A percentile compares a stretch with the other conserved stretches of the same genome.
Conservation (phyloP, 2,113 vertebrate genomes). For the Dipodomys spectabilis region DNA sequence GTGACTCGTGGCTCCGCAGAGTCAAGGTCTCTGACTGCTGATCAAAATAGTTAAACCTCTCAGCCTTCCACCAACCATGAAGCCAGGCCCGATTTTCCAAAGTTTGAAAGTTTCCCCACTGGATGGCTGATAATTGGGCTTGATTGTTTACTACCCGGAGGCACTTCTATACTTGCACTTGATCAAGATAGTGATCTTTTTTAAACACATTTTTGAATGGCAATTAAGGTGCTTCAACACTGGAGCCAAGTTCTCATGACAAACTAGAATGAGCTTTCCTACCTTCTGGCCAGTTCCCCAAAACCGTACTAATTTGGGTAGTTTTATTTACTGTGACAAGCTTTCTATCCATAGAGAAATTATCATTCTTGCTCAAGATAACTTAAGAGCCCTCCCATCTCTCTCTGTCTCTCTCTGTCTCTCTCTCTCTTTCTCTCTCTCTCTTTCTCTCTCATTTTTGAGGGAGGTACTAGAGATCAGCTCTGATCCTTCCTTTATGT, state of each 20-base stretch:
- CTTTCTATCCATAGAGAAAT: not conserved
- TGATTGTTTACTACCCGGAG: slow-evolving; percentile 49
- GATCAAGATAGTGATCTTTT: not conserved
- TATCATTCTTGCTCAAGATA: not conserved
- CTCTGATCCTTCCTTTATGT: not conserved
- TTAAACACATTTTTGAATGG: slow-evolving; percentile 24
- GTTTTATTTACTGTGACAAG: not conserved
- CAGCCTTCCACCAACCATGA: not conserved
- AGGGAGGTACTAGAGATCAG: not conserved
- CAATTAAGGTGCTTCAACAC: slow-evolving; percentile 39
- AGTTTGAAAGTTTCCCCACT: not conserved
- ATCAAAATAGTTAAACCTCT: not conserved
- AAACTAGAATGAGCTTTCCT: not conserved
- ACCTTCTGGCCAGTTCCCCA: not conserved
- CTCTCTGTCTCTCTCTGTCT: no score
- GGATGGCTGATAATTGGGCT: not conserved
- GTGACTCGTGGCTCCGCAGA: not conserved
- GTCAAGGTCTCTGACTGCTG: not conserved
- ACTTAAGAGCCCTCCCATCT: not conserved
- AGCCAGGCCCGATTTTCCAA: not conserved
- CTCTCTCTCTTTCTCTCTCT: no score
- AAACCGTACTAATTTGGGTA: not conserved
- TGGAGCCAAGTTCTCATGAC: not conserved
- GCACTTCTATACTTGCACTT: not conserved
- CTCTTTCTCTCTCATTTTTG: not conserved